Conservation (phyloP, 2,797 vertebrate genomes). For the Tympanoctomys barrerae region DNA sequence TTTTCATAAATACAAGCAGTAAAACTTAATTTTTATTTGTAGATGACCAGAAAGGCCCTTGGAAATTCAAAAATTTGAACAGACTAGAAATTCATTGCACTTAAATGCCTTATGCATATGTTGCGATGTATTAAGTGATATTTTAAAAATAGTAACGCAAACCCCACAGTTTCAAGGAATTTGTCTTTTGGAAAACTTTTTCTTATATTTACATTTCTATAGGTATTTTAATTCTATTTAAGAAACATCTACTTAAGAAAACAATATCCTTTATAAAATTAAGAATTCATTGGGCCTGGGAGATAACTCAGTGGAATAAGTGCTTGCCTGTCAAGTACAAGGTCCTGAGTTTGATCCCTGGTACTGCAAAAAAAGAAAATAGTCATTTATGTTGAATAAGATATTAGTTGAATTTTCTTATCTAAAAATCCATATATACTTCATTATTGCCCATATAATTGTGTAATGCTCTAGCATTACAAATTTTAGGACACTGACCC, state of each 20-base stretch:
- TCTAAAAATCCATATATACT: slow-evolving; percentile 26
- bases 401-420: slow-evolving; percentile 44
- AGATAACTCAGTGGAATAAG: no score
- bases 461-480: not conserved
- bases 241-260: slow-evolving; percentile 43
- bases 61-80: slow-evolving; percentile 34
- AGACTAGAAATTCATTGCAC: slow-evolving; percentile 45
- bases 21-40: slow-evolving; percentile 51
- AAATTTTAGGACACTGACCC: slow-evolving; percentile 16
- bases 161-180: not conserved
- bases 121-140: slow-evolving; percentile 29
- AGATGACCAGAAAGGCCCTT: slow-evolving; percentile 11
- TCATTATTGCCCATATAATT: slow-evolving; percentile 27
- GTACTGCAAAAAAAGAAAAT: no score
- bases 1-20: not conserved
- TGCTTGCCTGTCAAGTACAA: no score
- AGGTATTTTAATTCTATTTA: slow-evolving; percentile 39
- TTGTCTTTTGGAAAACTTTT: not conserved
- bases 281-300: not conserved
- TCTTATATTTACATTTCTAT: slow-evolving; percentile 26
- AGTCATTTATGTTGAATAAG: not conserved
- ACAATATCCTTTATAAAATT: slow-evolving; percentile 16
- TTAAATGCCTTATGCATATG: not conserved
- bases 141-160: slow-evolving; percentile 16
- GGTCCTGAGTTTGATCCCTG: no score